Percentiles rank a stretch among this genome's conserved stretches.
Evolutionary conservation across 2,113 vertebrate species (phyloP).

Genomic region (Rafetus swinhoei): DNA sequence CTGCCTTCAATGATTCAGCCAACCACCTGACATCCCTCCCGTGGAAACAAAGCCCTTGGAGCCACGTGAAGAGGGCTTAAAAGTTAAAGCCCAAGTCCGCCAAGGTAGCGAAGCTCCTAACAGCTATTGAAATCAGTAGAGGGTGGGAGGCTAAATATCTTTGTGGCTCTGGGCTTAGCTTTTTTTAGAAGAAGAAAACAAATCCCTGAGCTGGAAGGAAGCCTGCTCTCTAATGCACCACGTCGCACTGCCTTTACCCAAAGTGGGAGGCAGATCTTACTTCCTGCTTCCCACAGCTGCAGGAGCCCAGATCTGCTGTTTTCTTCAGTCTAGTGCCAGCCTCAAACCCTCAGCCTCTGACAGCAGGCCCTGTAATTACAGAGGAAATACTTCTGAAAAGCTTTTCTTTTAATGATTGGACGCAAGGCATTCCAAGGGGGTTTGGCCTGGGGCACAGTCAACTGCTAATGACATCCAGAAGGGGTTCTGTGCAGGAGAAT

Average conservation of each 20-base stretch:
- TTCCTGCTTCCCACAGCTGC: background rate
- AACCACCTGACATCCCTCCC: background rate
- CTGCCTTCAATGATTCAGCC: background rate
- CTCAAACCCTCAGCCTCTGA: background rate
- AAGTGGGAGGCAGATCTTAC: too few relatives aligned
- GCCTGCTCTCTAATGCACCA: background rate
- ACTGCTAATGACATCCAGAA: background rate
- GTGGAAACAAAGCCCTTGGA: background rate
- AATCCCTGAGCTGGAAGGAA: background rate
- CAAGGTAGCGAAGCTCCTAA: background rate
- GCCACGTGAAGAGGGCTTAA: background rate
- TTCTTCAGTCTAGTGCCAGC: background rate
- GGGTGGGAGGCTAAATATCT: background rate
- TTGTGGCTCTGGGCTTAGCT: background rate
- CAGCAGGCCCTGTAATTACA: background rate
- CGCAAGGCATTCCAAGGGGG: background rate
- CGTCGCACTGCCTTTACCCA: background rate
- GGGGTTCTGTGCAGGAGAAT: background rate
- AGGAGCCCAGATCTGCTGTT: background rate
- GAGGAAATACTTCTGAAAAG: conserved; percentile 28
- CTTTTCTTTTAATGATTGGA: conserved; percentile 28
- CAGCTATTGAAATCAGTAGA: background rate
- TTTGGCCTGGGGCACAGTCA: conserved; percentile 39
- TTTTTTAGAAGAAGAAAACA: background rate
- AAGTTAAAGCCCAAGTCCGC: background rate